Base-by-base conservation (phyloP, 1,140 invertebrate genomes). In the Dysdera silvatica region DNA sequence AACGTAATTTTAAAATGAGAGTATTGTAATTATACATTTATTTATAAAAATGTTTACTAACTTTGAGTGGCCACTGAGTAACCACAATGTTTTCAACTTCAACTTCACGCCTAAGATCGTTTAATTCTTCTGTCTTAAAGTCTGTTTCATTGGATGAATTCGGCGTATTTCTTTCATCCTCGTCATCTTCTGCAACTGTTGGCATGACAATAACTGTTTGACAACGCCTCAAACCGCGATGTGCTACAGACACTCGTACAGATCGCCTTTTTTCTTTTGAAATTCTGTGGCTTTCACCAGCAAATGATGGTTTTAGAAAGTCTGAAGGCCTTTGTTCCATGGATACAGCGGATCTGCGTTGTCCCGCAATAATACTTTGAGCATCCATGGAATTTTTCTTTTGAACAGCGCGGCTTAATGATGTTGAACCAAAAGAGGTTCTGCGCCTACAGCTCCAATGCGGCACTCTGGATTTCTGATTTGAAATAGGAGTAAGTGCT, bases 131-230 rank as follows among this genome's bases (percentile, higher is more conserved):
- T 2, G 40, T 57, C 23, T 6, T 7, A 0, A 31, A 48, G 7
- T n/a, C 18, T 10, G 28, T 28, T 12, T 26, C n/a, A 12, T 63
- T 56, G 5, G 40, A 53, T 31, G 47, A n/a, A 16, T 41, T 20
- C 0, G 20, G 31, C 18, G 40, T 51, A 3, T 4, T 4, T 1
- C 56, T 53, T 6, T 62, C 24, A 28, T 49, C 52, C 4, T 62
- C 61, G 6, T 62, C 61, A 12, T 62, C 61, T 28, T 65, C 62
- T 28, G 7, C 26, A 12, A 65, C 62, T 7, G 55, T 53, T 18
- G 62, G 62, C 62, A 65, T 65, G 7, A 65, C 48, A 16, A 65
- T 58, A 5, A 65, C 55, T 1, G 62, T 58, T 28, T 65, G 54
- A n/a, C 62, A 65, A 16, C 55, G 47, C 23, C 62, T 31, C 20